These are phyloP conservation scores for Mesitornis unicolor DNA, from an alignment of 2,113 vertebrate genomes.

Conservation along the genomic window DNA sequence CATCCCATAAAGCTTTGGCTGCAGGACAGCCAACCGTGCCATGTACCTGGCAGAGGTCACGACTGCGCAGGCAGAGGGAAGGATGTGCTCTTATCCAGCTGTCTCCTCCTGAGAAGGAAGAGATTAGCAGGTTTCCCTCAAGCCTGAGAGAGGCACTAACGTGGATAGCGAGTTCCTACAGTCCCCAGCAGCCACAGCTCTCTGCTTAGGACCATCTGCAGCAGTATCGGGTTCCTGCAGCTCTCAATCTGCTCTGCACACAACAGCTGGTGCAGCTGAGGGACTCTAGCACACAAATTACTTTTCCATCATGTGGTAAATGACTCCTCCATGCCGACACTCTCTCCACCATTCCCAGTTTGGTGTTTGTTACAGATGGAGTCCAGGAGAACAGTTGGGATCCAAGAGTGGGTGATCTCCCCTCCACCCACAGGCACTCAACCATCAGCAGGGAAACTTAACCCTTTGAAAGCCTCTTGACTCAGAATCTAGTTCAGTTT, in stretches of 20 bases:
- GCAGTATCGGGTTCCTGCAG: background rate
- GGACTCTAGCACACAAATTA: background rate
- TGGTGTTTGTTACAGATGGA: background rate
- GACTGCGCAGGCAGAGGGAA: background rate
- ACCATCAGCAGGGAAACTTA: background rate
- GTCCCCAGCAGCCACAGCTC: background rate
- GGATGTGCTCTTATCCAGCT: background rate
- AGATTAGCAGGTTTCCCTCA: background rate
- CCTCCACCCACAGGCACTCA: background rate
- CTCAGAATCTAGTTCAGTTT: background rate
- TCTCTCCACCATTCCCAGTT: background rate
- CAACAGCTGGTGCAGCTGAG: constrained; percentile 9
- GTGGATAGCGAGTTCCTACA: background rate
- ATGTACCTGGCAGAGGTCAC: fast-evolving
- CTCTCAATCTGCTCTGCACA: background rate
- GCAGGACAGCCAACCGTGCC: fast-evolving
- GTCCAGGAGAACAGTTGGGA: background rate
- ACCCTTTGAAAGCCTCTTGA: background rate
- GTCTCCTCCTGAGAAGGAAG: background rate
- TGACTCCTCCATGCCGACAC: background rate
- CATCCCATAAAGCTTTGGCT: background rate
- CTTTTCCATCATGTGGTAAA: constrained; percentile 19
- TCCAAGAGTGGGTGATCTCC: background rate
- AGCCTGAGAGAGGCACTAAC: background rate
- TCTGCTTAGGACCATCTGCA: background rate